These are phyloP conservation scores for Lysandra bellargus DNA, from an alignment of 2,888 invertebrate genomes.

Conservation along the genomic window DNA sequence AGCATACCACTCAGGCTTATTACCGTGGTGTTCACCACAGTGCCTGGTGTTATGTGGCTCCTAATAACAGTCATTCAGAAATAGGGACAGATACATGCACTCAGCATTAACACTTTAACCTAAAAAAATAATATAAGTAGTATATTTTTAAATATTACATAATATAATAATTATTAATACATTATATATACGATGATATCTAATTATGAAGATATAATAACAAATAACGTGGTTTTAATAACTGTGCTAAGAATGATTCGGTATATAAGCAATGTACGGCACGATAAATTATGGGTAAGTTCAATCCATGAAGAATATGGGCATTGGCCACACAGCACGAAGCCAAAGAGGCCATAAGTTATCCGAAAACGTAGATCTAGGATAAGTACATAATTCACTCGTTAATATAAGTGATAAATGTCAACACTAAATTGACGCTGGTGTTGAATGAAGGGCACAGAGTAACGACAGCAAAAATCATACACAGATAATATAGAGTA, in stretches of 20 bases:
- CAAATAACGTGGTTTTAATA: no score
- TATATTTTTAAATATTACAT: no score
- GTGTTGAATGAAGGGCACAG: neutral
- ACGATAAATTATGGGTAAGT: neutral
- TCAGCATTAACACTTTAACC: no score
- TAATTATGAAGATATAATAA: no score
- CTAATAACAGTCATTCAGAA: no score
- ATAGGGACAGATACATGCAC: no score
- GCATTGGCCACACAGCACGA: neutral
- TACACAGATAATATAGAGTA: neutral
- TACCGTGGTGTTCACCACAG: no score
- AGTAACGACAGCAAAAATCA: neutral
- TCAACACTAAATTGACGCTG: neutral
- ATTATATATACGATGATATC: no score
- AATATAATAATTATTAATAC: no score
- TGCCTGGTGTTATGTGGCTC: no score
- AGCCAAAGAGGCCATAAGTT: neutral
- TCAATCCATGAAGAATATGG: neutral
- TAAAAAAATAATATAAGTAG: no score
- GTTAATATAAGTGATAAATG: conserved; percentile 4
- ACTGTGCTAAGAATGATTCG: neutral
- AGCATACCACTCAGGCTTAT: no score
- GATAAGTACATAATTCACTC: neutral
- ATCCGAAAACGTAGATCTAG: neutral
- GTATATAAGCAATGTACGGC: neutral